Evolutionary conservation across 2,113 vertebrate species (phyloP), one percentile per base, ranked within the genome.

Genomic region (Caretta caretta): DNA sequence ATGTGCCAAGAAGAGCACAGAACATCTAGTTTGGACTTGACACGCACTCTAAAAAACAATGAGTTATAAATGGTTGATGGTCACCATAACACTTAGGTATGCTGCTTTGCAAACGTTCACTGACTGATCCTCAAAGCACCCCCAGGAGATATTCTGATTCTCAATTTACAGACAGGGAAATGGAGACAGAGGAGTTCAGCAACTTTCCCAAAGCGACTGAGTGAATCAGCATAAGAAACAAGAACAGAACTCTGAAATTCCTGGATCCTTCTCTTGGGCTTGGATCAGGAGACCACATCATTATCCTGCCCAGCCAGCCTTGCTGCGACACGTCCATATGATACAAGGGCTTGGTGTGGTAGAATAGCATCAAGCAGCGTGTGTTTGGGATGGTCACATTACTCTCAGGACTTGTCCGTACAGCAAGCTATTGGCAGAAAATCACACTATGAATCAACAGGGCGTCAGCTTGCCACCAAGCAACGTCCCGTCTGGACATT

Each of bases 141-240:
- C 19, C 38, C 72, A 49, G 0, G 0, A 80, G 62, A 86, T n/a
- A 86, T 54, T 80, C 22, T 1, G 29, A 51, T 29, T 13, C 42
- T 12, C 16, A 69, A 79, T 87, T 69, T 13, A 42, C 1, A 56
- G 0, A 27, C 8, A 7, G 16, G 72, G 78, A 86, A 89, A 80
- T 0, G 5, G 82, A 82, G 42, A 54, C 56, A 94, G 38, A 27
- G 72, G 20, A 56, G 5, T 53, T 80, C 10, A 91, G 24, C 89
- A 69, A 11, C 3, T 62, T 89, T 83, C 17, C 78, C 10, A 5
- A 90, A 86, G 35, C 11, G 80, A 29, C 62, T 0, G 1, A 24
- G 46, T 35, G 24, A 90, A 4, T 7, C 5, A 85, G 2, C 0
- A 0, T 8, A n/a, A 50, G 46, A 48, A 13, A 48, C 9, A 46